phyloP scores from a whole-genome alignment of 2,797 vertebrate genomes.

The Sternotherus odoratus region DNA sequence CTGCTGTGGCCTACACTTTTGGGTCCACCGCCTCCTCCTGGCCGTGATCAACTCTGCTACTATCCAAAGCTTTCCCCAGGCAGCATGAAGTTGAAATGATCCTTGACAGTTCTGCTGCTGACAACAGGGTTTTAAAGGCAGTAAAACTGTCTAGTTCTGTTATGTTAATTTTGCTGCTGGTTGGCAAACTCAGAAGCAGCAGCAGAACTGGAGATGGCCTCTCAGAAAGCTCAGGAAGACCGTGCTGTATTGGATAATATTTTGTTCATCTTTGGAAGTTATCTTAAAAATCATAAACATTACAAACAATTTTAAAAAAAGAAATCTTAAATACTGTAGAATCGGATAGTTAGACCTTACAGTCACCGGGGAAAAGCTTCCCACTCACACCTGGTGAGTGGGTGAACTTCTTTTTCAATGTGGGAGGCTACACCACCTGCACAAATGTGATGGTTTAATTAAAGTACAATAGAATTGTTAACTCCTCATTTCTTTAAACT shows the following conservation, averaged over 20 bases:
- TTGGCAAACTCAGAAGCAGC: neutral
- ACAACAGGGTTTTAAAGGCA: neutral
- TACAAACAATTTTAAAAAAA: neutral
- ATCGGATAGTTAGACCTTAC: constrained; percentile 22
- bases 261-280: constrained; percentile 16
- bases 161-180: neutral
- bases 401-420: constrained; percentile 50
- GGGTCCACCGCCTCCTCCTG: neutral
- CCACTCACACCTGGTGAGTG: constrained; percentile 54
- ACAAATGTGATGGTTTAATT: constrained; percentile 48
- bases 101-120: neutral
- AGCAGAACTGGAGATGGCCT: neutral
- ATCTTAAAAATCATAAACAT: neutral
- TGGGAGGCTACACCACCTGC: constrained; percentile 59
- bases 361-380: constrained; percentile 51
- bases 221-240: neutral
- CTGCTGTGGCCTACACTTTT: neutral
- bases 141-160: neutral
- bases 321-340: neutral
- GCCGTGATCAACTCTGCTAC: neutral
- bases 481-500: constrained; percentile 43
- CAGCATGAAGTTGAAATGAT: constrained; percentile 7
- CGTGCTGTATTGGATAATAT: neutral
- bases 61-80: neutral
- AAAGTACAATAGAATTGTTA: constrained; percentile 34